Evolutionary conservation across 30 jellyfish, hydroid and myxozoan genomes (phyloP), one percentile per base, ranked within the genome.

Genomic region (Mastigias papua): DNA sequence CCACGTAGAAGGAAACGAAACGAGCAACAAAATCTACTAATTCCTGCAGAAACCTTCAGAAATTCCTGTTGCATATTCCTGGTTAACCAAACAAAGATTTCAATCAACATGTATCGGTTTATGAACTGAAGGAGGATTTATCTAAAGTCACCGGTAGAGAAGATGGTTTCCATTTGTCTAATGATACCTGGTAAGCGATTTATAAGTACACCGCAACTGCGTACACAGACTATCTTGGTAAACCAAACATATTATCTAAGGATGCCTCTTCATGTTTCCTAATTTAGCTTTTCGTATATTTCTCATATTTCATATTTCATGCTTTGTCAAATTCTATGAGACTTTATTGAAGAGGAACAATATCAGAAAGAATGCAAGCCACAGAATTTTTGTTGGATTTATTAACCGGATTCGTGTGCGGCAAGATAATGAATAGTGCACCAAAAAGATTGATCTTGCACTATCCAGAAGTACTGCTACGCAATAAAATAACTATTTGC

Each of bases 31-130:
- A 63, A 63, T 21, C 37, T 21, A 22, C 74, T 63, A 26, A 72
- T 72, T 72, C 37, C 35, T 60, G 23, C 69, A 26, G n/a, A n/a
- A 60, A 68, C 83, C 35, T 72, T 25, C 69, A 68, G 15, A 72
- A 51, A 72, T 72, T 72, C 74, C 74, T 11, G 74, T 23, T 22
- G 74, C 74, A 63, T 63, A 63, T 72, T 46, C 49, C 1, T 37
- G 83, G 83, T 72, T 72, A 72, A 72, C 83, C 83, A 51, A 19
- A 72, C 23, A 72, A 22, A 33, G 66, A 72, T 51, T 72, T 72
- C 48, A 42, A 72, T 72, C 69, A 72, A 6, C 74, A 10, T 63
- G 74, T 63, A 63, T 63, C 74, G 74, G 17, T 63, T 63, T 63
- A 23, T 63, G 74, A 63, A 63, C 74, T 23, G 74, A 8, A 23